Evolutionary conservation across 2,797 vertebrate species (phyloP).

Genomic region (Takifugu rubripes): DNA sequence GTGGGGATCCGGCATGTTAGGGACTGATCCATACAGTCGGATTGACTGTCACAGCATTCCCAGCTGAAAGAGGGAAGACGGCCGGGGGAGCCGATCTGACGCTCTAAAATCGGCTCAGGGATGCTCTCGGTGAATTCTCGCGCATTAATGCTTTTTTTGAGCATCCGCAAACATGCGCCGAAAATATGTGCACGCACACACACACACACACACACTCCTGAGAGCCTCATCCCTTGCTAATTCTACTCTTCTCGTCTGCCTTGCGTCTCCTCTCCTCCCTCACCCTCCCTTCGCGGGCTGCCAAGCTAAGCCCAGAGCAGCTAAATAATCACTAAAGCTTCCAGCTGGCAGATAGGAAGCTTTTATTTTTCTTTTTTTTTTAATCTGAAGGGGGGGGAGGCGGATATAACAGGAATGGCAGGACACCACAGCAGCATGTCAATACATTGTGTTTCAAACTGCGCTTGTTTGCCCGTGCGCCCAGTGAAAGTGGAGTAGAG

Average conservation of each 20-base stretch:
- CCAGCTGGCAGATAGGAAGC: constrained; percentile 72
- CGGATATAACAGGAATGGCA: constrained; percentile 54
- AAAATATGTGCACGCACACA: constrained; percentile 11
- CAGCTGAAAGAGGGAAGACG: constrained; percentile 46
- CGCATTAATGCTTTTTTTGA: constrained; percentile 67
- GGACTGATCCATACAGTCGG: constrained; percentile 45
- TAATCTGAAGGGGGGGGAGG: constrained; percentile 35
- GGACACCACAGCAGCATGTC: constrained; percentile 63
- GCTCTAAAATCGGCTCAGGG: constrained; percentile 65
- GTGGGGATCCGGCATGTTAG: constrained; percentile 28
- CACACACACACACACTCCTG: constrained; percentile 13
- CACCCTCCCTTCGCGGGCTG: constrained; percentile 64
- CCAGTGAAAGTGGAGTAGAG: constrained; percentile 30
- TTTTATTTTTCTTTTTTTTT: constrained; percentile 13
- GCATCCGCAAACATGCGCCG: constrained; percentile 42
- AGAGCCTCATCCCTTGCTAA: constrained; percentile 66
- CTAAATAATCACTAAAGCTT: constrained; percentile 79
- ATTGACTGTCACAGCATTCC: constrained; percentile 45
- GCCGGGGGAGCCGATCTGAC: constrained; percentile 66
- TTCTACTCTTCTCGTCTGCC: constrained; percentile 65
- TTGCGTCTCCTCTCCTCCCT: constrained; percentile 69
- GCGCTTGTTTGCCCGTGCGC: constrained; percentile 39
- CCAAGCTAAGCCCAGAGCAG: constrained; percentile 75
- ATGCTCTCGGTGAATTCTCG: constrained; percentile 58
- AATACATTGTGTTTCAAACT: constrained; percentile 66